Conservation (phyloP, 1,140 invertebrate species). For the Sogatella furcifera region DNA sequence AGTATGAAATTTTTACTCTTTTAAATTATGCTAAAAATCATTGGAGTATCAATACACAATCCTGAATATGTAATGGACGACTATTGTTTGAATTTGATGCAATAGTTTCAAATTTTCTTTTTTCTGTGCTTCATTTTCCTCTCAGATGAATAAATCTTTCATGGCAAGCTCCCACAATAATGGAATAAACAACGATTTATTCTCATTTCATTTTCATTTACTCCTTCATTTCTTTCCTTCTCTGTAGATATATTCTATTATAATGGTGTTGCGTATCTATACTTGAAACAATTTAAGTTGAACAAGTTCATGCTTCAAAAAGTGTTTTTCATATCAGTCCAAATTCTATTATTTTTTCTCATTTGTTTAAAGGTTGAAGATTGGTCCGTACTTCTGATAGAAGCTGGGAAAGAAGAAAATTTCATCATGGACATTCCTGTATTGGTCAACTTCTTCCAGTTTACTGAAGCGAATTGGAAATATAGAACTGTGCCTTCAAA, state of each 20-base stretch:
- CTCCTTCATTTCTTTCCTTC: too few species aligned
- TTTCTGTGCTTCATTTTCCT: background rate
- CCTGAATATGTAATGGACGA: background rate
- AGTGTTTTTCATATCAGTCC: background rate
- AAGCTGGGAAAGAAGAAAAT: slow-evolving; percentile 41
- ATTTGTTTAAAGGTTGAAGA: slow-evolving; percentile 32
- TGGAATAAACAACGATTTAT: too few species aligned
- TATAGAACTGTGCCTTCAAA: slow-evolving; percentile 45
- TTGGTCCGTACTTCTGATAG: slow-evolving; percentile 44
- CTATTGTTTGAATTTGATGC: background rate
- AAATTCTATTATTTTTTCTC: background rate
- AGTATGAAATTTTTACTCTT: too few species aligned
- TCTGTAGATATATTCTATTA: too few species aligned
- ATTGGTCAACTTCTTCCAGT: slow-evolving; percentile 48
- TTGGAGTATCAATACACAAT: too few species aligned
- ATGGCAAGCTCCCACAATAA: too few species aligned
- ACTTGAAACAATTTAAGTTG: too few species aligned
- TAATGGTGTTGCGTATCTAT: too few species aligned
- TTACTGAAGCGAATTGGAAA: slow-evolving; percentile 42
- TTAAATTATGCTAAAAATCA: too few species aligned
- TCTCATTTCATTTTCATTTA: too few species aligned
- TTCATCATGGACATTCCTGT: slow-evolving; percentile 57
- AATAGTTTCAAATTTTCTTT: background rate
- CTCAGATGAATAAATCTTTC: background rate
- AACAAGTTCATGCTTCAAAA: too few species aligned